Evolutionary conservation across 2,113 vertebrate genomes (phyloP).

Genomic region (Ariopsis seemanni): DNA sequence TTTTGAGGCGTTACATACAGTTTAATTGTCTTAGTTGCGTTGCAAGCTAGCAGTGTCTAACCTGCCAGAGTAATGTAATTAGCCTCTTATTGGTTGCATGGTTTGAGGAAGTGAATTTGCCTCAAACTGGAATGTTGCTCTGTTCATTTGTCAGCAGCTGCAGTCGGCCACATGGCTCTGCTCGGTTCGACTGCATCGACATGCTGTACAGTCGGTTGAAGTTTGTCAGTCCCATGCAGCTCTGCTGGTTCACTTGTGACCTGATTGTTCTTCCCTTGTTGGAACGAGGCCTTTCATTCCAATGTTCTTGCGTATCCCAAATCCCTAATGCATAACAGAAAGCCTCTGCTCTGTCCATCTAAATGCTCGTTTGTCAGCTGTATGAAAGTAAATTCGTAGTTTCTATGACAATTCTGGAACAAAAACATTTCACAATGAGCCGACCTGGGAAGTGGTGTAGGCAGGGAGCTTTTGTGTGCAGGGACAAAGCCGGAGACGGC

Average conservation of each 20-base stretch:
- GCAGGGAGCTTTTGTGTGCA: conserved; percentile 76
- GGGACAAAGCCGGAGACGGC: conserved; percentile 73
- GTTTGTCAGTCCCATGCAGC: not conserved
- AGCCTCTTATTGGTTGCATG: conserved; percentile 12
- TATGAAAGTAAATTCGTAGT: conserved; percentile 57
- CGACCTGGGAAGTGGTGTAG: conserved; percentile 78
- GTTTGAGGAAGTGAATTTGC: conserved; percentile 44
- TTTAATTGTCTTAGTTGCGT: conserved; percentile 19
- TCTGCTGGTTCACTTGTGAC: conserved; percentile 25
- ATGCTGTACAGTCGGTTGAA: not conserved
- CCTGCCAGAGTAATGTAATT: conserved; percentile 43
- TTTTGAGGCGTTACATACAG: too few species aligned
- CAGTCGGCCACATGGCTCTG: not conserved
- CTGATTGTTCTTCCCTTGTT: conserved; percentile 22
- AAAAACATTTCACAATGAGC: conserved; percentile 70
- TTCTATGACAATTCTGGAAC: conserved; percentile 56
- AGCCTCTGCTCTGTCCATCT: conserved; percentile 14
- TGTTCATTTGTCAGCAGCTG: conserved; percentile 27
- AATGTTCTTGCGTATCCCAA: conserved; percentile 10
- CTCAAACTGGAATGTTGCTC: conserved; percentile 49
- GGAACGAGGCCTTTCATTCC: conserved; percentile 26
- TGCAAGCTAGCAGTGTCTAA: conserved; percentile 37
- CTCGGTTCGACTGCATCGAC: conserved; percentile 23
- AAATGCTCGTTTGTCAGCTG: conserved; percentile 27
- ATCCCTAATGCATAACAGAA: conserved; percentile 28